Base-by-base conservation (phyloP, 2,113 vertebrate species). In the Acrocephalus arundinaceus region DNA sequence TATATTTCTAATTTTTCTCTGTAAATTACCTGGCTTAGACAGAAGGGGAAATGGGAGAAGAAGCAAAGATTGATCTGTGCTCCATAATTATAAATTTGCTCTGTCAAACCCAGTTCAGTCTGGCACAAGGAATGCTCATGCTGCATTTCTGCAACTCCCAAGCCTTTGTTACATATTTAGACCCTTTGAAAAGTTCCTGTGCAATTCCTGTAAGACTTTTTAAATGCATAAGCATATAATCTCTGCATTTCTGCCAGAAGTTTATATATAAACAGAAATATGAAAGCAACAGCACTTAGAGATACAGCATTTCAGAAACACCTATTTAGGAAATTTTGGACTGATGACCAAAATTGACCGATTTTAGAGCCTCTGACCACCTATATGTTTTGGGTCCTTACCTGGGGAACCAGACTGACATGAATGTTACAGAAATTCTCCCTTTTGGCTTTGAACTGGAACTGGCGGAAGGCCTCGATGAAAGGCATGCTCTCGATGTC, bases 401-500 rank as follows among this genome's bases (percentile, higher is more conserved):
- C 99, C 99, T 99, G 99, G 49, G 99, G 99, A 73, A 99, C 98
- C 7, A 99, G 98, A 82, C 99, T 99, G 97, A 99, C 99, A 1
- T 99, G 99, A 61, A 99, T 99, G 94, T 99, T 99, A 75, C 99
- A 99, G 89, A 99, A 99, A 94, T 99, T 99, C 97, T 99, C 99
- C 33, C 98, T 98, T 91, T 98, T 99, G 94, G 98, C 99, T 97
- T 99, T 99, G 95, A 99, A 99, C 97, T 99, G 99, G 97, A 99
- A 99, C 96, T 99, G 99, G 15, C 99, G 98, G 98, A 99, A 99
- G 45, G 99, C 99, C 92, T 99, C 99, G 1, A 99, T 98, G 96
- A 99, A 99, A 7, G 99, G 99, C 99, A 99, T 99, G 86, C 99
- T 99, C 96, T 99, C 99, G 1, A 99, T 99, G 91, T 99, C 99